Percentiles rank a stretch among this genome's conserved stretches.
phyloP scores from a whole-genome alignment of 2,113 vertebrate genomes.

The Condylura cristata region DNA sequence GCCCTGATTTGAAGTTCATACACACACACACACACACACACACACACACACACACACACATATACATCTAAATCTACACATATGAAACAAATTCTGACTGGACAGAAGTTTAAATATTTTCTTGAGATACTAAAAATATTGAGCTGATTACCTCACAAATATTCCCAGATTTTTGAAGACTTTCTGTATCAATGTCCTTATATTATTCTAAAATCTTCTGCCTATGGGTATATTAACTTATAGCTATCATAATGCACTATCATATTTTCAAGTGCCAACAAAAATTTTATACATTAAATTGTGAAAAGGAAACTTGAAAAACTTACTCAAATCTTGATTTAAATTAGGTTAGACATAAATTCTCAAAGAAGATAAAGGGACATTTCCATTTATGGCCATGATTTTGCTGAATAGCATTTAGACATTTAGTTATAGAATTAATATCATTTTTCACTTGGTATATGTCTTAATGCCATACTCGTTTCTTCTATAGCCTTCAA shows the following conservation, averaged over 20 bases:
- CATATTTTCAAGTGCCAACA: neutral
- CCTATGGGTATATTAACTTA: constrained; percentile 18
- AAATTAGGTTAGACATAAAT: neutral
- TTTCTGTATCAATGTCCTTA: neutral
- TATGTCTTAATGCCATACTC: neutral
- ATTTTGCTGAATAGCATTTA: neutral
- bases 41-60: too few relatives aligned
- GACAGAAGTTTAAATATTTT: constrained; percentile 22
- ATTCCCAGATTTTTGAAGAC: constrained; percentile 45
- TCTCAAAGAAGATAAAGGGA: neutral
- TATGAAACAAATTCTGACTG: neutral
- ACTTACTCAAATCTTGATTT: constrained; percentile 50
- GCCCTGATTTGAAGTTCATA: too few relatives aligned
- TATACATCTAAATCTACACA: too few relatives aligned
- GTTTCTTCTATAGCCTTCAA: neutral
- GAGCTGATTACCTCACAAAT: neutral
- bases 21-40: too few relatives aligned
- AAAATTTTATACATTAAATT: constrained; percentile 46
- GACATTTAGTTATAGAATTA: constrained; percentile 3
- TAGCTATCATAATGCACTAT: neutral
- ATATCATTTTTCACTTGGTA: neutral
- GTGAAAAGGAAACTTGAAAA: neutral
- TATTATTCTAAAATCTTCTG: constrained; percentile 20
- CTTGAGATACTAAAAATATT: neutral
- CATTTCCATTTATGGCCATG: neutral